Base-by-base conservation (phyloP, 2,797 vertebrate species). In the Myotis daubentonii region DNA sequence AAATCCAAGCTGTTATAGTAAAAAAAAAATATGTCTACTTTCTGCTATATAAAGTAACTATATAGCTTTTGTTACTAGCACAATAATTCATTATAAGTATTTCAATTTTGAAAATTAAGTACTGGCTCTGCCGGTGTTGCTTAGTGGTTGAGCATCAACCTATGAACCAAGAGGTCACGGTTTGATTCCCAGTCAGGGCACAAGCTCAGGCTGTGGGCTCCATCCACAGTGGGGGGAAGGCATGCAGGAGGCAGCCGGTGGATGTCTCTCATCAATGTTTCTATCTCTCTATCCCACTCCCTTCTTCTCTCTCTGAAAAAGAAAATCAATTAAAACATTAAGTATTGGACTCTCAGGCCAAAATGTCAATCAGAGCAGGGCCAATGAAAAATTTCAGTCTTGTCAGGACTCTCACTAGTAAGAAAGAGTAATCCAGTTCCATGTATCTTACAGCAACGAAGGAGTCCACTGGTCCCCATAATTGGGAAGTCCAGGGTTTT, bases 51-150 rank as follows among this genome's bases (percentile, higher is more conserved):
- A n/a, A 41, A 75, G 10, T 44, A 33, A 17, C 44, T 44, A 44
- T 10, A 6, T 33, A 89, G 49, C 5, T 47, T 86, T 86, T 87
- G 33, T 47, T 57, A 75, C 51, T 66, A 51, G 57, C 33, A 91
- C 2, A 55, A 3, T 82, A 51, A 90, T 65, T 75, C 47, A 36
- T 78, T 86, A 7, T 55, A 92, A 95, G 25, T 70, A 84, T 82
- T 95, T 92, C 44, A 33, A 1, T 60, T 82, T 94, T 2, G 41
- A 57, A 93, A 95, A 38, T 76, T 79, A 86, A 70, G 53, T 44
- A 70, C 53, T 62, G 3, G 2, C 57, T 60, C 4, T 0, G 57
- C 11, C 25, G 11, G 57, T 60, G 57, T 13, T 12, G 5, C 57
- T 60, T 23, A 60, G 25, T 60, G 4, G 57, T 60, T 60, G 57